Conservation (phyloP, 1,140 invertebrate species). For the Drosophila takahashii region DNA sequence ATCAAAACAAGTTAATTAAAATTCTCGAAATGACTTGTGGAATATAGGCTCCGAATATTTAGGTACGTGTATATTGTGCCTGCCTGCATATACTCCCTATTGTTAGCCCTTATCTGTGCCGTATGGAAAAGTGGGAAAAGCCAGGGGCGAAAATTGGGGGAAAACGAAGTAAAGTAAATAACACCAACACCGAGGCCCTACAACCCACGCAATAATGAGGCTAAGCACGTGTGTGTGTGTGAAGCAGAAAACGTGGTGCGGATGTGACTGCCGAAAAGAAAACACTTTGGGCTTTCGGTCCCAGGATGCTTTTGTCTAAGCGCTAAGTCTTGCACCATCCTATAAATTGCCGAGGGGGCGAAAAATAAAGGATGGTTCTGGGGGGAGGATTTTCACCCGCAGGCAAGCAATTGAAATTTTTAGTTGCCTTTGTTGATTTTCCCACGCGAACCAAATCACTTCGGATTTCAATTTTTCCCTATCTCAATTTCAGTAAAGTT, state of each 20-base stretch:
- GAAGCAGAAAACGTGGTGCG: constrained; percentile 56
- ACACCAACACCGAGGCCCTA: constrained; percentile 42
- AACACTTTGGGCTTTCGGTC: constrained; percentile 67
- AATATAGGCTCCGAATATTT: constrained; percentile 35
- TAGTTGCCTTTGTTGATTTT: constrained; percentile 22
- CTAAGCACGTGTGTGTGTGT: constrained; percentile 24
- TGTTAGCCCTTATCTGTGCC: constrained; percentile 53
- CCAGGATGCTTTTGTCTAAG: constrained; percentile 73
- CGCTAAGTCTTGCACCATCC: constrained; percentile 60
- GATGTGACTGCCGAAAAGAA: constrained; percentile 70
- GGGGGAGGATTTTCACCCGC: background rate
- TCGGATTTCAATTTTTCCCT: background rate
- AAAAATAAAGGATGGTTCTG: constrained; percentile 4
- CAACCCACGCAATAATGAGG: constrained; percentile 66
- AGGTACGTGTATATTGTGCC: constrained; percentile 25
- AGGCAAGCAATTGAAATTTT: constrained; percentile 24
- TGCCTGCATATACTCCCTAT: constrained; percentile 59
- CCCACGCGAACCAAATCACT: background rate
- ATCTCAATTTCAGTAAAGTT: background rate
- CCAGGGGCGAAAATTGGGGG: constrained; percentile 19
- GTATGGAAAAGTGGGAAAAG: constrained; percentile 32
- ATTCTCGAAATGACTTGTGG: constrained; percentile 66
- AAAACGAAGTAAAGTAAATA: constrained; percentile 62
- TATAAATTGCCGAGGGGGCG: constrained; percentile 4
- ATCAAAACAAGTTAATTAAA: constrained; percentile 79